Base-by-base conservation (phyloP, 2,797 vertebrate genomes). In the Adrianichthys oophorus region DNA sequence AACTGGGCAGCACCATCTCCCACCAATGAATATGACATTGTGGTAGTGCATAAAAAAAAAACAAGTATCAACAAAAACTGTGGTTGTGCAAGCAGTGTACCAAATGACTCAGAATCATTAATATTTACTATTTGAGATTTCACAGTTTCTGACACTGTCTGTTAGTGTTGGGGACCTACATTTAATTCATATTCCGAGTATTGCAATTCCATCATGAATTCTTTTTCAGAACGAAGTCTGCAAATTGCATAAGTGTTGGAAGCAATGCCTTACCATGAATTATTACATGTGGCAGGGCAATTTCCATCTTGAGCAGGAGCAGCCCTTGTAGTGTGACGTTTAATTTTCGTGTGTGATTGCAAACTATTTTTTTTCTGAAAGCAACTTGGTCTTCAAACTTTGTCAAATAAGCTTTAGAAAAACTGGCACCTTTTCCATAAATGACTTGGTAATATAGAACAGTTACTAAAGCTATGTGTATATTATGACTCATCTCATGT, bases 281-380 rank as follows among this genome's bases (percentile, higher is more conserved):
- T 87, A 87, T 87, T 78, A 78, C 72, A 84, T 76, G 77, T 86
- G 87, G 74, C 86, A 87, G 80, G 65, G 65, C 80, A 90, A 87
- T 91, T 87, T 87, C 83, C 78, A 84, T 78, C 64, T 53, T 7
- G 15, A 79, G 75, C 72, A 68, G 76, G 29, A 65, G 77, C 68
- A 46, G 52, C 61, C 54, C 56, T 24, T 74, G 63, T 41, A 54
- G 52, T 77, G 59, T 52, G 7, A 41, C 41, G 0, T 79, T 88
- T 86, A 83, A 89, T 89, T 89, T 83, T 81, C 75, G 79, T 73
- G 56, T 75, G 73, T 78, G 81, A 87, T 84, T 82, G 70, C 54
- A 67, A 68, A 77, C 62, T 6, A 70, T 32, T 19, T 59, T 75
- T 80, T 29, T 37, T 72, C 62, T 46, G 48, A 59, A 55, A 68